Evolutionary conservation across 2,113 vertebrate species (phyloP).

Genomic region (Benitochromis conjunctus): DNA sequence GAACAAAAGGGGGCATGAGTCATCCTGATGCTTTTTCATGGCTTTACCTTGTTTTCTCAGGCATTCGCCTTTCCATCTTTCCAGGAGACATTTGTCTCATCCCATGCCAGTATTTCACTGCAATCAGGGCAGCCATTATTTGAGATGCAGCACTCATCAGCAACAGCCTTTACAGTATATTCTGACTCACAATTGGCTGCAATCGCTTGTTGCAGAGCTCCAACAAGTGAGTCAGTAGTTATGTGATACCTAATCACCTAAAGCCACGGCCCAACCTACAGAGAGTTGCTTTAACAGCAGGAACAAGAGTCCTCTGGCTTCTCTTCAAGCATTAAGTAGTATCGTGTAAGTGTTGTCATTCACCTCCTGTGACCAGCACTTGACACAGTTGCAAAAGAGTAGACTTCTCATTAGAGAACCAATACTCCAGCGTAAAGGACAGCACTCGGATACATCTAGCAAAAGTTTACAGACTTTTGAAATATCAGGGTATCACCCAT

Average conservation of each 20-base stretch:
- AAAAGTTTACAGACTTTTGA: background rate
- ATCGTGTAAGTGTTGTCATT: background rate
- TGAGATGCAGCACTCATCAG: constrained; percentile 16
- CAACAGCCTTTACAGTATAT: background rate
- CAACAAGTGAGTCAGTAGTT: constrained; percentile 47
- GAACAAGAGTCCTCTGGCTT: constrained; percentile 1
- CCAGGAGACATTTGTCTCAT: constrained; percentile 41
- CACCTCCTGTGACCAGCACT: background rate
- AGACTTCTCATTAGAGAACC: background rate
- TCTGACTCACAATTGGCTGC: constrained; percentile 39
- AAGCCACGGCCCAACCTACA: constrained; percentile 24
- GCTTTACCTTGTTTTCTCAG: constrained; percentile 55
- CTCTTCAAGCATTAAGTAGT: background rate
- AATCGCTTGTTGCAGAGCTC: constrained; percentile 5
- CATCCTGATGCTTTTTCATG: constrained; percentile 5
- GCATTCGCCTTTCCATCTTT: constrained; percentile 31
- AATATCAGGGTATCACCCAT: background rate
- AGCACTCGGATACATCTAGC: background rate
- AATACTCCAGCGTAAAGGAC: background rate
- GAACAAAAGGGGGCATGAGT: constrained; percentile 33
- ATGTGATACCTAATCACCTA: constrained; percentile 67
- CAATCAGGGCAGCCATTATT: constrained; percentile 45
- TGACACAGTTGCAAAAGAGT: background rate
- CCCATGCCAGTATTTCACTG: constrained; percentile 34
- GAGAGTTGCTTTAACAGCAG: constrained; percentile 8